Conservation (phyloP, 2,797 vertebrate species). For the Chlorospingus flavigularis region DNA sequence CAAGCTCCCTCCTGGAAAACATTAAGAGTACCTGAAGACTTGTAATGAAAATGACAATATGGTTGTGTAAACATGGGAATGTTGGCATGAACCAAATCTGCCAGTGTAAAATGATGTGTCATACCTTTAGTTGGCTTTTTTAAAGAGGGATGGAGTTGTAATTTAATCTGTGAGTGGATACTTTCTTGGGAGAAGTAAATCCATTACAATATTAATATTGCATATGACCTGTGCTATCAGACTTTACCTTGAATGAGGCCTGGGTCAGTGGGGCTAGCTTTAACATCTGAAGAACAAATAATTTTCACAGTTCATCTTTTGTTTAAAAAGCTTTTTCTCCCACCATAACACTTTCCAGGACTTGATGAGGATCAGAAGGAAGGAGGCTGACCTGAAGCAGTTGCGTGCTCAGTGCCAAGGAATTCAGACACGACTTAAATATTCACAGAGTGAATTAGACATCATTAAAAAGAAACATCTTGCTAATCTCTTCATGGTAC, state of each 20-base stretch:
- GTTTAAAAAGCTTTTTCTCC: background rate
- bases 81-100: background rate
- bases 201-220: accelerated
- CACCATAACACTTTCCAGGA: slow-evolving; percentile 66
- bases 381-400: slow-evolving; percentile 87
- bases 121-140: background rate
- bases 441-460: slow-evolving; percentile 87
- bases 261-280: background rate
- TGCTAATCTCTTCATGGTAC: slow-evolving; percentile 78
- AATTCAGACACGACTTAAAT: slow-evolving; percentile 86
- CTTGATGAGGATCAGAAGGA: slow-evolving; percentile 83
- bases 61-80: background rate
- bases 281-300: background rate
- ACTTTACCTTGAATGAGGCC: background rate
- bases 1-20: background rate
- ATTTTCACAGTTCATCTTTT: background rate
- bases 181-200: background rate
- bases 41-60: background rate
- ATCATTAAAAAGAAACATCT: slow-evolving; percentile 82
- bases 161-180: accelerated
- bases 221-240: background rate
- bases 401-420: slow-evolving; percentile 82
- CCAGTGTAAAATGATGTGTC: background rate
- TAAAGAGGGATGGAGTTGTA: background rate
- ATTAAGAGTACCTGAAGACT: background rate